Evolutionary conservation across 35 echinoderm and acorn worm species (phyloP).

Genomic region (Heliocidaris tuberculata): DNA sequence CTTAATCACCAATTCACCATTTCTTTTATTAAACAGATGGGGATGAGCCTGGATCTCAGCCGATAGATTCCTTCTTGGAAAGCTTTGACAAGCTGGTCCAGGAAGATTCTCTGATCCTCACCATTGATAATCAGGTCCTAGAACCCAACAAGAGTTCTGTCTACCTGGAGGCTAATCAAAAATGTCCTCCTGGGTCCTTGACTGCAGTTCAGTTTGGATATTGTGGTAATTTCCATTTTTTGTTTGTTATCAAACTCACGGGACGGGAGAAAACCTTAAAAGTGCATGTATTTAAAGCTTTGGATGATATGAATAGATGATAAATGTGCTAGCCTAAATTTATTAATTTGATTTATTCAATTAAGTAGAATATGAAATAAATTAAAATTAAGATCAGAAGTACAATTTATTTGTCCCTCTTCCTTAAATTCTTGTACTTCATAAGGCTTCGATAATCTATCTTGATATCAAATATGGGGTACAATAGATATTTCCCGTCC

Average conservation of each 20-base stretch:
- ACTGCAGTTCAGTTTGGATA: neutral
- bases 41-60: neutral
- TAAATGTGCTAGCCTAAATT: too few species aligned
- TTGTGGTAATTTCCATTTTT: neutral
- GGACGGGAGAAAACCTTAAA: neutral
- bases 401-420: too few species aligned
- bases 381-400: too few species aligned
- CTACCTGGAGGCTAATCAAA: neutral
- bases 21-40: neutral
- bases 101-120: neutral
- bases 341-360: too few species aligned
- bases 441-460: too few species aligned
- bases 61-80: neutral
- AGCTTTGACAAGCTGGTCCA: neutral
- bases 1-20: neutral
- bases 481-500: too few species aligned
- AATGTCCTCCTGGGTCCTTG: neutral
- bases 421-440: too few species aligned
- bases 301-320: too few species aligned
- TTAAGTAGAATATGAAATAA: too few species aligned
- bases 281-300: neutral
- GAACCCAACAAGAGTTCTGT: conserved; percentile 30
- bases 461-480: too few species aligned
- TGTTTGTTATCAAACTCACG: neutral
- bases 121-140: neutral